Evolutionary conservation across 2,797 vertebrate genomes (phyloP).

Genomic region (Trichosurus vulpecula): DNA sequence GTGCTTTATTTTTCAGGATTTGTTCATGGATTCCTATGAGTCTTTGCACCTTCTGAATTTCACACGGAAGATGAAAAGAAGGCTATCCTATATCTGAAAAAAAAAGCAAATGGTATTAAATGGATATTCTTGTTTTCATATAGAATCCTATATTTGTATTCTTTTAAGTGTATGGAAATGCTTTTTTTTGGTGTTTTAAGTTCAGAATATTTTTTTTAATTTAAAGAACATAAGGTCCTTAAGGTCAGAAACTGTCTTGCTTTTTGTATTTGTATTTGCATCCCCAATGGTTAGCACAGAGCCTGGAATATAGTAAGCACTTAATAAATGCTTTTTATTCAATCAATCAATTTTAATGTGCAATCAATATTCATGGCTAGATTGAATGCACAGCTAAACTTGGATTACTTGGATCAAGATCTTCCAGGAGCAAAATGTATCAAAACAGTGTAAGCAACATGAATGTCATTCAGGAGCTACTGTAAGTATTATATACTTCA

Average conservation of each 20-base stretch:
- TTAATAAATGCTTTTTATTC: not conserved
- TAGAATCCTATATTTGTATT: not conserved
- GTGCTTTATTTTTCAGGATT: not conserved
- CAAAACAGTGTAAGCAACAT: not conserved
- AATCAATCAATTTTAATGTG: not conserved
- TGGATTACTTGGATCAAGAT: not conserved
- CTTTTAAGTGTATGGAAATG: not conserved
- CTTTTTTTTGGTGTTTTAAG: not conserved
- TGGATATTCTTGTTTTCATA: not conserved
- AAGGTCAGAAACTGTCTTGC: not conserved
- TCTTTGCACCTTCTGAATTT: not conserved
- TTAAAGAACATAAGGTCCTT: not conserved
- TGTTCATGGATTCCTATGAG: not conserved
- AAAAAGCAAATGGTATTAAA: not conserved
- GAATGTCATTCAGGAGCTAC: not conserved
- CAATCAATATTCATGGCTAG: not conserved
- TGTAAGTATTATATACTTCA: not conserved
- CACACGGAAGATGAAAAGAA: not conserved
- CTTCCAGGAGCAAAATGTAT: not conserved
- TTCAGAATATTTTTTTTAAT: not conserved
- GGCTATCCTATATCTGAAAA: not conserved
- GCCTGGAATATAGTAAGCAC: not conserved
- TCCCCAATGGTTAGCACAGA: not conserved
- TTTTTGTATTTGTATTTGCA: not conserved
- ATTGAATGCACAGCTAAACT: not conserved